Base-by-base conservation (phyloP, 1,140 invertebrate species). In the Cataglyphis hispanica region DNA sequence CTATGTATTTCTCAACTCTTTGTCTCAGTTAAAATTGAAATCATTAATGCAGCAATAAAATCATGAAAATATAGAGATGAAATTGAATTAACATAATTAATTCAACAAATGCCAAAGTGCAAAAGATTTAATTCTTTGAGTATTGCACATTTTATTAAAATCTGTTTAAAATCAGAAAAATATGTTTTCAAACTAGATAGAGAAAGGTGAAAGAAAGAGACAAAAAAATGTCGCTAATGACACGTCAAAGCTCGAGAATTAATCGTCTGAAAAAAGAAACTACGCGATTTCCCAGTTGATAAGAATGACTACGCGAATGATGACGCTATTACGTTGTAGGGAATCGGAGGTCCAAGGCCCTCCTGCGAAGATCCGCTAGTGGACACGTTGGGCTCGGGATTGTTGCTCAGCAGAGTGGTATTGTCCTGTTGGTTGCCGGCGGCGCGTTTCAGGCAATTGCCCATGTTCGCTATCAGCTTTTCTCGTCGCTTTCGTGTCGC, bases 361-460 rank as follows among this genome's bases (percentile, higher is more conserved):
- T 96, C 95, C 69, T 93, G 93, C 13, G 95, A 95, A 4, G 94
- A 94, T 75, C 95, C 95, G 46, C 95, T 95, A 34, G 94, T 93
- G 70, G 93, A 94, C 61, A 95, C 93, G 19, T 91, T 91, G 86
- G 93, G 90, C 80, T 95, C 94, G 13, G 92, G 89, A 89, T 94
- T 95, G 81, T 95, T 96, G 88, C 94, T 95, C 53, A 96, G 89
- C 43, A 96, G 90, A 43, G 95, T 96, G 53, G 96, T 95, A 91
- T 96, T 96, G 93, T 96, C 96, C 85, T 95, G 94, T 85, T 95
- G 95, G 80, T 93, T 94, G 61, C 95, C 93, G 76, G 92, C 91
- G 75, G 91, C 86, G 58, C 94, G 93, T 92, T 96, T 96, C 43
- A 96, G 89, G 88, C 96, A 96, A 88, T 96, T 96, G 75, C 96